phyloP scores from a whole-genome alignment of 2,888 invertebrate genomes.

The Dicranocentrus wangi region DNA sequence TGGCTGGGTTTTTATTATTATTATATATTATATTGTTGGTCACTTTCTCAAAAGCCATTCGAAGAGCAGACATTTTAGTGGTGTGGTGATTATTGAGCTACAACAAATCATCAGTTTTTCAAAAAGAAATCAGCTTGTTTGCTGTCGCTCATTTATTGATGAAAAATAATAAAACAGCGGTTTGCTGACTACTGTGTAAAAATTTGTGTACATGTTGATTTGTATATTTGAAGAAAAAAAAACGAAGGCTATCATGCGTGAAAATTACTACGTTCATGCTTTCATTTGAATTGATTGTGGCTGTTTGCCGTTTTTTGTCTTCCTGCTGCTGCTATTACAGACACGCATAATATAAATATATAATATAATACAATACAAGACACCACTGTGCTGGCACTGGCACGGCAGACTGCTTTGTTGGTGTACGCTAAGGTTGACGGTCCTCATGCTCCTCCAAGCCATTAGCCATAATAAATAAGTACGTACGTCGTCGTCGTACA shows the following conservation, averaged over 20 bases:
- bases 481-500: no score
- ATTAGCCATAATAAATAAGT: no score
- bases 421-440: no score
- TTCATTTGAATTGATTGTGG: constrained; percentile 52
- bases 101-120: not conserved
- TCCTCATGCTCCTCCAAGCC: no score
- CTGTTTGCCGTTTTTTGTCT: constrained; percentile 36
- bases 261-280: constrained; percentile 48
- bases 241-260: constrained; percentile 38
- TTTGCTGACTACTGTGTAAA: constrained; percentile 31
- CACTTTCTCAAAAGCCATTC: constrained; percentile 3
- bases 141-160: constrained; percentile 22
- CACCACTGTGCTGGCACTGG: no score
- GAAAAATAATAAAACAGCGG: constrained; percentile 23
- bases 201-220: constrained; percentile 28
- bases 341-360: constrained; percentile 6
- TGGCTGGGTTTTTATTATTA: no score
- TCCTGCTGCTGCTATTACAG: constrained; percentile 40
- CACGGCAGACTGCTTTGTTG: no score
- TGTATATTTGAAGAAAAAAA: constrained; percentile 19
- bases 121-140: constrained; percentile 20
- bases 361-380: not conserved
- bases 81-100: no score
- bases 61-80: not conserved
- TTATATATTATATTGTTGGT: not conserved